A percentile compares a stretch with the other conserved stretches of the same genome.
These are phyloP conservation scores for Actenoides hombroni DNA, from an alignment of 2,113 vertebrate genomes.

Conservation along the genomic window DNA sequence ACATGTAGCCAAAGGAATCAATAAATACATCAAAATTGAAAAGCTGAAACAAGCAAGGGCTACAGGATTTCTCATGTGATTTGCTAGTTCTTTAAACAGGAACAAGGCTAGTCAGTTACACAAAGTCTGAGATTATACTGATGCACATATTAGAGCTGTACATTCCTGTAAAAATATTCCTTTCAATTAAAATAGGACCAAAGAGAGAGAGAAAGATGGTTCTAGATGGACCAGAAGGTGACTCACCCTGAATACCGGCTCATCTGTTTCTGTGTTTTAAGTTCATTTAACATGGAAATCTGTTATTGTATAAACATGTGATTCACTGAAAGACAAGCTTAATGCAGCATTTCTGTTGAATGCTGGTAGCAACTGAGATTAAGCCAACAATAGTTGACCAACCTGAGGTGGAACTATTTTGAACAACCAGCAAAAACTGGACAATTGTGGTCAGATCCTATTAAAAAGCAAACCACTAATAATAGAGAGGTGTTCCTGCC, in stretches of 20 bases:
- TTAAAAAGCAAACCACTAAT: background rate
- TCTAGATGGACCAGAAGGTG: background rate
- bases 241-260: background rate
- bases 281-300: background rate
- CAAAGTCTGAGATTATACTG: background rate
- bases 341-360: background rate
- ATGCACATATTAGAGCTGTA: background rate
- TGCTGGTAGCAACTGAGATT: background rate
- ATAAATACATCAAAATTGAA: background rate
- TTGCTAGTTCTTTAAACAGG: background rate
- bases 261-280: background rate
- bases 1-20: background rate
- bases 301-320: background rate
- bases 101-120: background rate
- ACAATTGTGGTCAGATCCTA: background rate
- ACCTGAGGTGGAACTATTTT: background rate
- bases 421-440: background rate
- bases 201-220: background rate
- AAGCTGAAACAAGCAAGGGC: background rate
- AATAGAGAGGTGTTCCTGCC: background rate
- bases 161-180: background rate
- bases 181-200: background rate
- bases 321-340: constrained; percentile 4
- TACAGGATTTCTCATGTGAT: background rate
- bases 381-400: background rate